Percentiles rank a stretch among this genome's conserved stretches.
These are phyloP conservation scores for Cheilosia vulpina DNA, from an alignment of 2,888 invertebrate species.

Conservation along the genomic window DNA sequence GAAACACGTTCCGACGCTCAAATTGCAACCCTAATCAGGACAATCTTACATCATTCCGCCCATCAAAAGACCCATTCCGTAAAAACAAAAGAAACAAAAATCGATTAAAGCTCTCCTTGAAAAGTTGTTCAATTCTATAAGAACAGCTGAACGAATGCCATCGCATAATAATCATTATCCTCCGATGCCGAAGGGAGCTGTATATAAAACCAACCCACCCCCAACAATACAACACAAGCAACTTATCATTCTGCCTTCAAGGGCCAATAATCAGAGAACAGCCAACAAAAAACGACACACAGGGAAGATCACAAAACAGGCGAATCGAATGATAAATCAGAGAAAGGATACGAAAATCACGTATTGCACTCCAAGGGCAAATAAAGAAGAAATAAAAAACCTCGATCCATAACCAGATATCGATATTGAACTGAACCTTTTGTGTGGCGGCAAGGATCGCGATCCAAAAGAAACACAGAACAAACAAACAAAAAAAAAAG, in stretches of 20 bases:
- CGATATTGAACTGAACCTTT: slow-evolving; percentile 66
- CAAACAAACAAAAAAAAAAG: slow-evolving; percentile 19
- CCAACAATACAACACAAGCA: slow-evolving; percentile 35
- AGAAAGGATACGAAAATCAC: slow-evolving; percentile 45
- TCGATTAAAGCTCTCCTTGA: slow-evolving; percentile 44
- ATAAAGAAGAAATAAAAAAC: slow-evolving; percentile 29
- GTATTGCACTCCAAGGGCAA: slow-evolving; percentile 68
- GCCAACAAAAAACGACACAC: neutral
- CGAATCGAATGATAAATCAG: slow-evolving; percentile 28
- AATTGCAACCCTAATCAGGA: slow-evolving; percentile 34
- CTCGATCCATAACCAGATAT: slow-evolving; percentile 55
- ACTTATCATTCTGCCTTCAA: slow-evolving; percentile 48
- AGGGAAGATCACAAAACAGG: slow-evolving; percentile 30
- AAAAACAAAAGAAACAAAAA: slow-evolving; percentile 16
- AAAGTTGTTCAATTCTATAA: neutral
- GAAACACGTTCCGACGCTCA: slow-evolving; percentile 8
- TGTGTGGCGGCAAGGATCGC: slow-evolving; percentile 18
- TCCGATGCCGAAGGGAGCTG: slow-evolving; percentile 3
- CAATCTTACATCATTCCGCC: slow-evolving; percentile 32
- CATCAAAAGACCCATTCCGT: slow-evolving; percentile 4
- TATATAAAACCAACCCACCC: neutral
- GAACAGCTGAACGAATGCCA: slow-evolving; percentile 58
- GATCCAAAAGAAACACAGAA: slow-evolving; percentile 7
- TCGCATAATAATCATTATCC: slow-evolving; percentile 51
- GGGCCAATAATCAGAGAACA: slow-evolving; percentile 38